Percentiles rank a stretch among this genome's conserved stretches.
These are phyloP conservation scores for Trogon surrucura DNA, from an alignment of 2,113 vertebrate species.

Conservation along the genomic window DNA sequence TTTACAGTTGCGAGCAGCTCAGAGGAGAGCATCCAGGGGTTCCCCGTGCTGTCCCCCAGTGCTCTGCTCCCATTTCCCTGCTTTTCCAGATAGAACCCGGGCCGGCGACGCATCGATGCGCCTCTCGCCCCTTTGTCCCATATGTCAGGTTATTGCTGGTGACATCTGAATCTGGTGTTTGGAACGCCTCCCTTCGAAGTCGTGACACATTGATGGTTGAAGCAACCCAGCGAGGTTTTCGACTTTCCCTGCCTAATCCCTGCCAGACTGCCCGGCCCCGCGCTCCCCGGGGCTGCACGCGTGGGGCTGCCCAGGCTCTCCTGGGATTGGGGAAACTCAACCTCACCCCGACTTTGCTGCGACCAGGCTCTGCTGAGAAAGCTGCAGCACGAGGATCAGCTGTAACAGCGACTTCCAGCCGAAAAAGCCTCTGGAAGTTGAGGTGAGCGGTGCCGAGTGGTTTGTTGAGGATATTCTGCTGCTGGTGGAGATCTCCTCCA, in stretches of 20 bases:
- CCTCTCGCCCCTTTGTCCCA: background rate
- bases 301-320: background rate
- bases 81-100: background rate
- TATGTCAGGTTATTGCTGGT: background rate
- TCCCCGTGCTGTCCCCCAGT: background rate
- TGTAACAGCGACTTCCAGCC: background rate
- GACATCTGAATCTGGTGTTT: conserved; percentile 18
- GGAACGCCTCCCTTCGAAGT: conserved; percentile 14
- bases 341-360: fast-evolving
- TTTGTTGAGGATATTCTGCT: background rate
- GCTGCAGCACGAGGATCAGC: fast-evolving
- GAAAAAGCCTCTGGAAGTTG: fast-evolving
- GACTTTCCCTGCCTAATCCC: conserved; percentile 54
- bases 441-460: fast-evolving
- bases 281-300: background rate
- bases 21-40: fast-evolving
- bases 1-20: fast-evolving
- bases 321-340: background rate
- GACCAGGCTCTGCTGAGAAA: background rate
- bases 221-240: conserved; percentile 20
- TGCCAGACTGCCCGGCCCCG: background rate
- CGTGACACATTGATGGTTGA: conserved; percentile 46
- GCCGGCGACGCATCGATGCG: background rate
- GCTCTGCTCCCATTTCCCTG: background rate
- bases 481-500: background rate